Evolutionary conservation across 1,140 invertebrate species (phyloP), one percentile per base, ranked within the genome.

Genomic region (Bombus sylvicola): DNA sequence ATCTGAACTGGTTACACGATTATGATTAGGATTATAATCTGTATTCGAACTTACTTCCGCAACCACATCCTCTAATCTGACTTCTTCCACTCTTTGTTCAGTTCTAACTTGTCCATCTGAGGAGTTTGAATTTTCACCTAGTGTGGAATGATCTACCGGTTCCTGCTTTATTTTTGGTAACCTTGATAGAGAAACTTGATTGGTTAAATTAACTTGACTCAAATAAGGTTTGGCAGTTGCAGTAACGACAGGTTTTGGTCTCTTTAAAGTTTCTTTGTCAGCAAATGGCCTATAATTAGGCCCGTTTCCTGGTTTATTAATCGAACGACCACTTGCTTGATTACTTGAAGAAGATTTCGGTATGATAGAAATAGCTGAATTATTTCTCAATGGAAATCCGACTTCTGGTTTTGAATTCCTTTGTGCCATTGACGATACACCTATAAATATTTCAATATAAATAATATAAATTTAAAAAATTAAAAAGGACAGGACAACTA

Each of bases 311-410:
- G 94, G 82, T 90, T 94, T 90, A 91, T 93, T 88, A 37, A 92
- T 31, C 80, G 94, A 90, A 89, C 95, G 88, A 85, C 91, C 73
- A 83, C 85, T 74, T 89, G 87, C 77, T 91, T 88, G 90, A 53
- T 90, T 75, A 91, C 94, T 84, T 79, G 94, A 91, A 71, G 94
- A 90, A 59, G 93, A 91, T 92, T 97, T 97, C 37, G 97, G 97
- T 85, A 96, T 96, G 43, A 97, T 96, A 41, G 97, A 96, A 57
- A 97, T 96, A 5, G 97, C 96, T 15, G 97, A 96, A 89, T 97
- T 97, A 89, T 96, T 97, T 90, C 97, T 97, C 59, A 97, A 94
- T 1, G 96, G 96, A 66, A 95, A 95, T 3, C 94, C 90, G 59
- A 95, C 91, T 43, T 96, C 96, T 1, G 96, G 96, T 83, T 97